These are phyloP conservation scores for Trididemnum clinides DNA, from an alignment of 23 tunicate species.

Conservation along the genomic window DNA sequence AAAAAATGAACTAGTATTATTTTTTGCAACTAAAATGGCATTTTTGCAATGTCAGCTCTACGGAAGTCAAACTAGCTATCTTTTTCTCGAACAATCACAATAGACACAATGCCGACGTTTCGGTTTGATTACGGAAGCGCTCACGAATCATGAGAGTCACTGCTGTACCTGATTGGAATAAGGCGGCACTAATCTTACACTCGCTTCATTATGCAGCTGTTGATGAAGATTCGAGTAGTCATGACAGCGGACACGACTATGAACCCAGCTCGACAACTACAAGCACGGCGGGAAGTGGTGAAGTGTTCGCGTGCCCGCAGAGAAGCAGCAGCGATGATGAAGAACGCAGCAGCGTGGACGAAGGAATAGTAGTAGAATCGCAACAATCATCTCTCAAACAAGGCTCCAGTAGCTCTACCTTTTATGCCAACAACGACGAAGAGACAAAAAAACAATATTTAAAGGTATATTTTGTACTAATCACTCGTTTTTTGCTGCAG, in stretches of 20 bases:
- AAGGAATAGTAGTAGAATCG: slow-evolving; percentile 82
- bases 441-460: slow-evolving; percentile 2
- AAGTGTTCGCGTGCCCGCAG: neutral
- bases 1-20: too few relatives aligned
- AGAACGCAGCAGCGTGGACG: slow-evolving; percentile 82
- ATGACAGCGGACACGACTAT: slow-evolving; percentile 84
- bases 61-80: too few relatives aligned
- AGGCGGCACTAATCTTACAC: too few relatives aligned
- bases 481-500: neutral
- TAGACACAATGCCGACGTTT: too few relatives aligned
- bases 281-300: neutral
- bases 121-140: too few relatives aligned
- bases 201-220: too few relatives aligned
- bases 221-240: slow-evolving; percentile 82
- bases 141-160: too few relatives aligned
- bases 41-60: too few relatives aligned
- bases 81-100: too few relatives aligned
- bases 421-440: slow-evolving; percentile 35
- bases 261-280: slow-evolving; percentile 36
- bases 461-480: neutral
- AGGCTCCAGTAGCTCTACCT: slow-evolving; percentile 2
- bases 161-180: too few relatives aligned
- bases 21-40: too few relatives aligned
- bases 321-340: slow-evolving; percentile 29
- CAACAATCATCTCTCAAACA: slow-evolving; percentile 28